Base-by-base conservation (phyloP, 2,113 vertebrate species). In the Nothocercus julius region DNA sequence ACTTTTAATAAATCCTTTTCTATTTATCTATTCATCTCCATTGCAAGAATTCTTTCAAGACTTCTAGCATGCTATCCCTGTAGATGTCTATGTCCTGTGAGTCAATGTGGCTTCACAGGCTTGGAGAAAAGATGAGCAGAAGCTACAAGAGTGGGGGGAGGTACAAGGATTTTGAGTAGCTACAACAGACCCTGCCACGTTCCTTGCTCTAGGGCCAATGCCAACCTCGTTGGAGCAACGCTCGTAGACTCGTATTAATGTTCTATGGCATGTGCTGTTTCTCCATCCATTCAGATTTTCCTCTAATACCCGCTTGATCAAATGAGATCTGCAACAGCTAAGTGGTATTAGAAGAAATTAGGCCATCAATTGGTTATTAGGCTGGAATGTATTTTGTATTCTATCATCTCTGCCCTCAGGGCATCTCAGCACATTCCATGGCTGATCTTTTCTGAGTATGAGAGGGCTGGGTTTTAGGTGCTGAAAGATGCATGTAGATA, bases 271-370 rank as follows among this genome's bases (percentile, higher is more conserved):
- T 78, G 69, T 85, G 87, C 0, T 86, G 85, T 81, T 95, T 91
- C 76, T 82, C 87, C 44, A 66, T 96, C 92, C 17, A 0, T 78
- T 96, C 80, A 83, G 66, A 95, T 97, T 83, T 95, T 90, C 73
- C 25, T 96, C 83, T 92, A 92, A 78, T 83, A 51, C 34, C 56
- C 44, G 38, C 22, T 78, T 94, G 93, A 95, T 93, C 82, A 81
- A 89, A 82, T 90, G 86, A 90, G 96, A 97, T 79, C 62, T 92
- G 94, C 78, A 89, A 82, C 95, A 96, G 85, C 90, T 93, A 95
- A 93, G 69, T 86, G 64, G 68, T 81, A 94, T 93, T 93, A 96
- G 62, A 76, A 97, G 92, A 86, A 96, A 96, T 96, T 88, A 94
- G 94, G 82, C 80, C 92, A 94, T 90, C 90, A 90, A 93, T 96